These are phyloP conservation scores for Acipenser oxyrinchus DNA, from an alignment of 2,797 vertebrate genomes.

Conservation along the genomic window DNA sequence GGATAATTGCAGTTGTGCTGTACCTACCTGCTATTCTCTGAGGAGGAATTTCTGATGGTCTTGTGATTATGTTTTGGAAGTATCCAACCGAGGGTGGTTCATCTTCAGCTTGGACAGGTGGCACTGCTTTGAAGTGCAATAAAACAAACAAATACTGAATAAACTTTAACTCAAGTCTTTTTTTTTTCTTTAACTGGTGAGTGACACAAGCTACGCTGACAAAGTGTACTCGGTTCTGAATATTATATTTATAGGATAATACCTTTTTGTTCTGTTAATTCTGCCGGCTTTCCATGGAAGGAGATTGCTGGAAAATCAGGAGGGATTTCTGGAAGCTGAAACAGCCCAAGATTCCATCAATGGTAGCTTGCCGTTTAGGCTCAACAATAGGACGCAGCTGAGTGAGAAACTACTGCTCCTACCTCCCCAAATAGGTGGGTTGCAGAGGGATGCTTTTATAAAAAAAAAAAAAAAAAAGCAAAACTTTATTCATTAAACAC, in stretches of 20 bases:
- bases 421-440: slow-evolving; percentile 78
- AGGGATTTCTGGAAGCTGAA: slow-evolving; percentile 71
- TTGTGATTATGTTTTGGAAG: slow-evolving; percentile 63
- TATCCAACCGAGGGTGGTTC: slow-evolving; percentile 63
- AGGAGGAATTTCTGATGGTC: slow-evolving; percentile 40
- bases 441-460: slow-evolving; percentile 71
- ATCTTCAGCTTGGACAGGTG: slow-evolving; percentile 36
- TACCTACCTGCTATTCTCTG: slow-evolving; percentile 66
- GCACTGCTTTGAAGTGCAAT: slow-evolving; percentile 3
- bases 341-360: slow-evolving; percentile 83
- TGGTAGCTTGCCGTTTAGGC: slow-evolving; percentile 68
- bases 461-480: slow-evolving; percentile 5
- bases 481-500: no score
- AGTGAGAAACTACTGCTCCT: slow-evolving; percentile 82
- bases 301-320: slow-evolving; percentile 37
- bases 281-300: slow-evolving; percentile 39
- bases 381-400: slow-evolving; percentile 78
- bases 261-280: slow-evolving; percentile 56
- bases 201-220: no score
- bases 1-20: neutral
- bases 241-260: slow-evolving; percentile 19
- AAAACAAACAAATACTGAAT: no score
- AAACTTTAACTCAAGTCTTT: no score
- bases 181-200: no score
- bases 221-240: no score